These are phyloP conservation scores for Phocides pigmalion DNA, from an alignment of 1,140 invertebrate genomes.

Conservation along the genomic window DNA sequence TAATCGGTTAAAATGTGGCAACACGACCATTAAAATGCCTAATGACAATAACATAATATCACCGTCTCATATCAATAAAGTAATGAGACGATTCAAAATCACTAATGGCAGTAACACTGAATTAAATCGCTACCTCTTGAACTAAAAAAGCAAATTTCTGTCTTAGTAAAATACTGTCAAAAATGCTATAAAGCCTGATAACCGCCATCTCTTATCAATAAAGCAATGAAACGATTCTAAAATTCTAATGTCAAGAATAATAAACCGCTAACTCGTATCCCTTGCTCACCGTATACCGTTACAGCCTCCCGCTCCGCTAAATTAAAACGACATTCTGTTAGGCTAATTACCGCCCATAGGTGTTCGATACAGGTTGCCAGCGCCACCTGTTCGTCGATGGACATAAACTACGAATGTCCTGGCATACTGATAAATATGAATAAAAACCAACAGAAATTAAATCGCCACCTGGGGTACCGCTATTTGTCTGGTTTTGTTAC, in stretches of 20 bases:
- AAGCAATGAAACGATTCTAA: too few species aligned
- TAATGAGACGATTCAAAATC: too few species aligned
- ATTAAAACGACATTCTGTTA: conserved; percentile 52
- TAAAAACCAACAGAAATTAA: conserved; percentile 25
- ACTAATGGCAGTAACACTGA: too few species aligned
- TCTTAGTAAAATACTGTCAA: too few species aligned
- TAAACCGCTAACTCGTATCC: conserved; percentile 39
- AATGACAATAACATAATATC: too few species aligned
- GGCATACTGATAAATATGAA: conserved; percentile 13
- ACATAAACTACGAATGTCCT: conserved; percentile 27
- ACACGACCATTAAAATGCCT: too few species aligned
- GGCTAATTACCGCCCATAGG: conserved; percentile 58
- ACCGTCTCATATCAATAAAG: too few species aligned
- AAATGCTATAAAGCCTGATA: too few species aligned
- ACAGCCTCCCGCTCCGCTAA: conserved; percentile 52
- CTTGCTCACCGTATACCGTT: conserved; percentile 41
- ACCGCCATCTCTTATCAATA: too few species aligned
- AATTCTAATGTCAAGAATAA: neutral
- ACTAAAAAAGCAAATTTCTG: too few species aligned
- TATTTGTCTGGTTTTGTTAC: neutral
- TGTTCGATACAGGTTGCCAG: conserved; percentile 40
- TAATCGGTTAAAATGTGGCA: too few species aligned
- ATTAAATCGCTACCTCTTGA: too few species aligned
- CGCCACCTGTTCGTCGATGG: conserved; percentile 48
- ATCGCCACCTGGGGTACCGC: conserved; percentile 20